Evolutionary conservation across 2,113 vertebrate species (phyloP), one percentile per base, ranked within the genome.

Genomic region (Myrmecobius fasciatus): DNA sequence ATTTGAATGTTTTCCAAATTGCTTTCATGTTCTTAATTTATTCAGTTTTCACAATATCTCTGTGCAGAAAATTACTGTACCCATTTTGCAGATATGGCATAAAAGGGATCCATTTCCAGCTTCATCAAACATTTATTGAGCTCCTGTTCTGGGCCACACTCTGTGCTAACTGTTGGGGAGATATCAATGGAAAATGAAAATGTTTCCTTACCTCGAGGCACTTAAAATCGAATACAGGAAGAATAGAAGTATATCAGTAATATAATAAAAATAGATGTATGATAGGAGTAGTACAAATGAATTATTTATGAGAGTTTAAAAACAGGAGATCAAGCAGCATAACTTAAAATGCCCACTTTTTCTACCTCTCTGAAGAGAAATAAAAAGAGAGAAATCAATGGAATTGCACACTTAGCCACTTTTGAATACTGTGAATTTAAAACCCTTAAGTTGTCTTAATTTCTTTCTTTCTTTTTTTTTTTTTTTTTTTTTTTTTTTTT

Each of bases 391-490:
- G 31, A 67, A 67, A 67, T 67, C 14, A 36, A 36, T 67, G 31
- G 36, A 67, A 67, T 12, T 67, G 60, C 31, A 36, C 56, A 67
- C 11, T 67, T 67, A 67, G 60, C 60, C 60, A 43, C 83, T 92
- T 96, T 90, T 93, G 36, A 20, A 51, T 96, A 89, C 83, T 49
- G 91, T 90, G 94, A 96, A 52, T 47, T 93, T 93, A 53, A 91
- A 95, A 53, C 46, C 47, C 75, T 56, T n/a, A n/a, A 95, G 92
- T 96, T 96, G 90, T 96, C 26, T 89, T 94, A 93, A 95, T 98
- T 94, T 95, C 89, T 11, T n/a, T n/a, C n/a, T n/a, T n/a, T n/a
- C n/a, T n/a, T n/a, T n/a, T n/a, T n/a, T n/a, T n/a, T n/a, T n/a
- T n/a, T n/a, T n/a, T n/a, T n/a, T n/a, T n/a, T n/a, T n/a, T n/a